These are phyloP conservation scores for Puntigrus tetrazona DNA, from an alignment of 2,113 vertebrate genomes.

Conservation along the genomic window DNA sequence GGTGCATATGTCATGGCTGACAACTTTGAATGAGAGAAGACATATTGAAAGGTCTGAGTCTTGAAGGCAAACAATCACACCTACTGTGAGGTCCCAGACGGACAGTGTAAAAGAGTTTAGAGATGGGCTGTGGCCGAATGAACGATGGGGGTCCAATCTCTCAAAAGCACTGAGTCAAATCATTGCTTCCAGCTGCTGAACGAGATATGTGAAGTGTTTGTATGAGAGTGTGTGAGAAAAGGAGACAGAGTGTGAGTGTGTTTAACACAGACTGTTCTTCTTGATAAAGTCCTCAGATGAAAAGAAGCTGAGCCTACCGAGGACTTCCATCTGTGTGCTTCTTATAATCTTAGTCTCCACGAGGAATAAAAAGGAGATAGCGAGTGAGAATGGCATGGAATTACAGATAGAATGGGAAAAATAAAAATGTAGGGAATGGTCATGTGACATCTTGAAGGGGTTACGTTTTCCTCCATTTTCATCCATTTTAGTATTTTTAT, in stretches of 20 bases:
- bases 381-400: constrained; percentile 43
- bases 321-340: constrained; percentile 28
- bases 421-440: constrained; percentile 42
- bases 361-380: constrained; percentile 9
- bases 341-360: constrained; percentile 38
- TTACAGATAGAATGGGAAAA: constrained; percentile 30
- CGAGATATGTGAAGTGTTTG: constrained; percentile 44
- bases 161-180: constrained; percentile 68
- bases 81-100: constrained; percentile 55
- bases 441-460: constrained; percentile 70
- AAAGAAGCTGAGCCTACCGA: constrained; percentile 18
- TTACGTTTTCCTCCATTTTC: constrained; percentile 60
- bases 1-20: not conserved
- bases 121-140: constrained; percentile 51
- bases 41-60: constrained; percentile 22
- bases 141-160: constrained; percentile 56
- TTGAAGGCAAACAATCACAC: constrained; percentile 4
- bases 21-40: not conserved
- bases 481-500: too few species aligned
- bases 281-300: constrained; percentile 44
- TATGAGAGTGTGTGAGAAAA: not conserved
- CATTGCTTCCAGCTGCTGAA: constrained; percentile 59
- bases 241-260: constrained; percentile 19
- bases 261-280: constrained; percentile 39
- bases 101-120: constrained; percentile 61